phyloP scores from a whole-genome alignment of 2,797 vertebrate species.

The Ptychadena robeensis region DNA sequence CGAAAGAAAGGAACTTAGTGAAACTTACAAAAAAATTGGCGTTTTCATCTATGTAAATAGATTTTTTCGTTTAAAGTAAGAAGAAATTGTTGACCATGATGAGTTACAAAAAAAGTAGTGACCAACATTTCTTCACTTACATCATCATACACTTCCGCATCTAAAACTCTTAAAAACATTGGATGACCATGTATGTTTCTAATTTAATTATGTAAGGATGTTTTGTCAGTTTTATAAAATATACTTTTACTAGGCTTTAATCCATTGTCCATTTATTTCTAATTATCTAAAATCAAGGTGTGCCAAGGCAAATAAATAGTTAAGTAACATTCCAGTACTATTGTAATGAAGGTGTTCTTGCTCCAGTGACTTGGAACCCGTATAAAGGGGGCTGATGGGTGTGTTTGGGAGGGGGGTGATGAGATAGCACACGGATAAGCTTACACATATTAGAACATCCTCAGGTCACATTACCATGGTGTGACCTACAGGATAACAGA shows the following conservation, averaged over 20 bases:
- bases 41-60: no score
- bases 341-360: conserved; percentile 48
- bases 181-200: neutral
- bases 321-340: conserved; percentile 6
- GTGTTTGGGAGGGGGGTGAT: conserved; percentile 44
- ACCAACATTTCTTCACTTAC: no score
- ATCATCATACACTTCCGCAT: no score
- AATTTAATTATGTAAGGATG: neutral
- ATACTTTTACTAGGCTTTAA: no score
- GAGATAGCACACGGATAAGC: conserved; percentile 53
- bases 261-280: neutral
- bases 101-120: no score
- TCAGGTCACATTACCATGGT: conserved; percentile 32
- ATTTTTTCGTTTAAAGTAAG: no score
- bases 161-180: no score
- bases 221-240: no score
- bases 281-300: neutral
- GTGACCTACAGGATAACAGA: conserved; percentile 20
- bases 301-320: conserved; percentile 6
- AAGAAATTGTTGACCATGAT: no score
- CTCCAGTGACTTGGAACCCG: conserved; percentile 57
- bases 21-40: no score
- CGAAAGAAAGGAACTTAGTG: no score
- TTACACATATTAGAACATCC: conserved; percentile 58
- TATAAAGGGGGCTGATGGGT: conserved; percentile 31